phyloP scores from a whole-genome alignment of 2,113 vertebrate genomes.

The Lagopus leucura region DNA sequence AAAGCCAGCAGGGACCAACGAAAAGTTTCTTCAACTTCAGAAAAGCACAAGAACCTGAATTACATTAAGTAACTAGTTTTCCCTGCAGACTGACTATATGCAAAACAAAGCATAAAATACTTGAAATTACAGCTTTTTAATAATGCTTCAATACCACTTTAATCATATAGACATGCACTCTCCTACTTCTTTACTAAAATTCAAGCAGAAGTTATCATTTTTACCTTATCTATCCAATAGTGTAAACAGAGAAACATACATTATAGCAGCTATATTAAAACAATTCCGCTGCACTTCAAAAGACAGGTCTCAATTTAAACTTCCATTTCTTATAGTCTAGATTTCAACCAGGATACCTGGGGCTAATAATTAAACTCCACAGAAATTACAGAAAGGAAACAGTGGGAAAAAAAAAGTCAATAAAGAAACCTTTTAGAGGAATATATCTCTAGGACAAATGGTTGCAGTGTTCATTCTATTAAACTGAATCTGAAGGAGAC shows the following conservation, averaged over 20 bases:
- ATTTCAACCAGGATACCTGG: constrained; percentile 45
- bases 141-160: constrained; percentile 37
- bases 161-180: constrained; percentile 15
- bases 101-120: background rate
- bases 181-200: background rate
- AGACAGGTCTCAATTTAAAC: constrained; percentile 50
- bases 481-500: constrained; percentile 13
- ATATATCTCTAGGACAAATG: constrained; percentile 11
- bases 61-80: background rate
- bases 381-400: constrained; percentile 48
- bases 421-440: constrained; percentile 41
- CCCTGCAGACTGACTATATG: background rate
- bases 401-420: background rate
- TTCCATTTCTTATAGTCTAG: constrained; percentile 28
- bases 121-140: constrained; percentile 46
- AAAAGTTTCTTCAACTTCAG: constrained; percentile 44
- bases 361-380: constrained; percentile 56
- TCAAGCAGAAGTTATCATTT: constrained; percentile 31
- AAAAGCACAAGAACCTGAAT: background rate
- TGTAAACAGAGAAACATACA: constrained; percentile 37
- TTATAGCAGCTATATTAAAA: constrained; percentile 40
- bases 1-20: constrained; percentile 19
- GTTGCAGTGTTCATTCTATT: constrained; percentile 1
- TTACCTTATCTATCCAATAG: constrained; percentile 30
- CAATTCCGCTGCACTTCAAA: constrained; percentile 6